phyloP scores from a whole-genome alignment of 1,140 invertebrate species.

The Neuroterus valhalla region DNA sequence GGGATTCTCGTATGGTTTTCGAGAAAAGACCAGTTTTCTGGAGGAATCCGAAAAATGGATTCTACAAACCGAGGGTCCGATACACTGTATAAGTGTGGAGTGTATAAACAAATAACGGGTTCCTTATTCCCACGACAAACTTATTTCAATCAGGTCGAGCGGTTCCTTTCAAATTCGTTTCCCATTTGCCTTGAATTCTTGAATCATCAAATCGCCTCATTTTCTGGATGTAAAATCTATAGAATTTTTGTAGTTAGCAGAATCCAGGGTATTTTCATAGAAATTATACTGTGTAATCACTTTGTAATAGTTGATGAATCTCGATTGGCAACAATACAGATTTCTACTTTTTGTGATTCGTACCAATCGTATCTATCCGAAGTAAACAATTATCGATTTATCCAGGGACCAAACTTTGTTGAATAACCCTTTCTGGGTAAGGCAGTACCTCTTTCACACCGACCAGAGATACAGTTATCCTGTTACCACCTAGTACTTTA shows the following conservation, averaged over 20 bases:
- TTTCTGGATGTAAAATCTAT: too few species aligned
- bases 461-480: background rate
- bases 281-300: too few species aligned
- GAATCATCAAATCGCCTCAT: too few species aligned
- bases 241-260: too few species aligned
- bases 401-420: too few species aligned
- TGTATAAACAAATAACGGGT: conserved; percentile 61
- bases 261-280: too few species aligned
- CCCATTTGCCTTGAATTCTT: conserved; percentile 22
- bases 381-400: too few species aligned
- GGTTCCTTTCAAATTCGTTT: conserved; percentile 21
- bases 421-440: conserved; percentile 14
- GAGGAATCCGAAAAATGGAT: conserved; percentile 46
- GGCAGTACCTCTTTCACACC: background rate
- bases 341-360: too few species aligned
- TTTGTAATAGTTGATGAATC: too few species aligned
- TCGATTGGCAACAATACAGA: too few species aligned
- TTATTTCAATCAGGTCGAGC: conserved; percentile 38
- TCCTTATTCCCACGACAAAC: conserved; percentile 65
- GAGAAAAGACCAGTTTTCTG: conserved; percentile 59
- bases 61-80: conserved; percentile 22
- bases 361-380: too few species aligned
- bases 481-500: background rate
- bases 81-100: too few species aligned
- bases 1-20: conserved; percentile 50